These are phyloP conservation scores for Neopipo cinnamomea DNA, from an alignment of 2,113 vertebrate genomes.

Conservation along the genomic window DNA sequence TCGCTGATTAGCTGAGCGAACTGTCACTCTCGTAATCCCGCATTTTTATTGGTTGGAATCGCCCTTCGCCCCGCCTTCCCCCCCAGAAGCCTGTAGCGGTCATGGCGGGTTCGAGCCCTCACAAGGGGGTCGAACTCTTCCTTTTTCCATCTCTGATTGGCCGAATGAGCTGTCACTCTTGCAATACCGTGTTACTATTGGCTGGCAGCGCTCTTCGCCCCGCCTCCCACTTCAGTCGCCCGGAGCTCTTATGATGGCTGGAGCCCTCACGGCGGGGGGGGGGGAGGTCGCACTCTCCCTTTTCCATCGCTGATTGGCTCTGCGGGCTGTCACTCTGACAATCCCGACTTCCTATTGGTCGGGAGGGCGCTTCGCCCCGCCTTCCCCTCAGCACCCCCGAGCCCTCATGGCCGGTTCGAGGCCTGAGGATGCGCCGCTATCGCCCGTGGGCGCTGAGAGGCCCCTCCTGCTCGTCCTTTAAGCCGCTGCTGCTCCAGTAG, in stretches of 20 bases:
- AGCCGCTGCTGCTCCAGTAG: fast-evolving
- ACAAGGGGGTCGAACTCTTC: background rate
- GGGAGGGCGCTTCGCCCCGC: fast-evolving
- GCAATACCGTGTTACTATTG: fast-evolving
- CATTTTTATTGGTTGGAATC: fast-evolving
- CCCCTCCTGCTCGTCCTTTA: fast-evolving
- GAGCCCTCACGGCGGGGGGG: background rate
- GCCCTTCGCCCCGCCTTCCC: fast-evolving
- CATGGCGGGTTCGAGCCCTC: background rate
- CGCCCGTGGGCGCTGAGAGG: fast-evolving
- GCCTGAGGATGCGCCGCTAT: fast-evolving
- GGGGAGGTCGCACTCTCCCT: background rate
- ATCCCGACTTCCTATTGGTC: background rate
- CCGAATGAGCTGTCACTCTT: fast-evolving
- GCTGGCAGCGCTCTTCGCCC: fast-evolving
- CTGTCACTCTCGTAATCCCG: fast-evolving
- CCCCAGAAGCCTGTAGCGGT: background rate
- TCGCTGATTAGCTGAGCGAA: fast-evolving
- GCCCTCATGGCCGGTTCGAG: background rate
- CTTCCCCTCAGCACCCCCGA: fast-evolving
- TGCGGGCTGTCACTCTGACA: fast-evolving
- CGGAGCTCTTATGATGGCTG: background rate
- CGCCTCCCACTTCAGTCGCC: fast-evolving
- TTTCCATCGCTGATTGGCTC: background rate
- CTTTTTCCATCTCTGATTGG: background rate